Conservation (phyloP, 2,888 invertebrate genomes). For the Sclerodermus sp. region DNA sequence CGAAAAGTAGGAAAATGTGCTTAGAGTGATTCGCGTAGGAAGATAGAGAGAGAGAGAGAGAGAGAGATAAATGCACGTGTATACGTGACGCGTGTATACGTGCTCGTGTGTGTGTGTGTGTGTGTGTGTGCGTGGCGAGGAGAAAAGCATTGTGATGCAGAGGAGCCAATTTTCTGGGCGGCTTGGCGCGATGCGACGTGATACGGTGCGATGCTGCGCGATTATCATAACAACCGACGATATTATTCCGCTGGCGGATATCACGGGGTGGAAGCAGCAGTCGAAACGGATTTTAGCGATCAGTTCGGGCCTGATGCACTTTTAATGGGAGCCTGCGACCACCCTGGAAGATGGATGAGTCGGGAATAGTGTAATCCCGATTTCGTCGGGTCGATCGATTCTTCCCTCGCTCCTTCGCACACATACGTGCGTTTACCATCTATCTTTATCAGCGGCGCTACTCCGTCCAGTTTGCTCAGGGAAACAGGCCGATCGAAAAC, state of each 20-base stretch:
- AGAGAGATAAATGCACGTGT: constrained; percentile 6
- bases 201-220: constrained; percentile 52
- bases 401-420: not conserved
- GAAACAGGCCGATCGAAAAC: not conserved
- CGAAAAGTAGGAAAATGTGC: constrained; percentile 3
- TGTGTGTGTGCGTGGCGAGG: constrained; percentile 17
- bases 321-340: constrained; percentile 52
- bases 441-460: not conserved
- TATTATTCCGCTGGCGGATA: constrained; percentile 52
- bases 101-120: constrained; percentile 18
- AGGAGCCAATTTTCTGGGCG: constrained; percentile 59
- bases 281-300: constrained; percentile 40
- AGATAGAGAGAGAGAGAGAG: constrained; percentile 7
- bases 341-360: constrained; percentile 52
- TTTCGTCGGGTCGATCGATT: constrained; percentile 30
- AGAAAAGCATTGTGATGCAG: constrained; percentile 57
- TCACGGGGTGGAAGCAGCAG: constrained; percentile 11
- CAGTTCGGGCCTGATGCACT: constrained; percentile 48
- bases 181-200: constrained; percentile 55
- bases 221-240: constrained; percentile 58
- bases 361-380: constrained; percentile 35
- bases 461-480: not conserved
- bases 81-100: constrained; percentile 20
- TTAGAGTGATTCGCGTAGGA: constrained; percentile 1
- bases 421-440: not conserved